Evolutionary conservation across 92 coral and sea anemone species (phyloP).

Genomic region (Anthopleura xanthogrammica): DNA sequence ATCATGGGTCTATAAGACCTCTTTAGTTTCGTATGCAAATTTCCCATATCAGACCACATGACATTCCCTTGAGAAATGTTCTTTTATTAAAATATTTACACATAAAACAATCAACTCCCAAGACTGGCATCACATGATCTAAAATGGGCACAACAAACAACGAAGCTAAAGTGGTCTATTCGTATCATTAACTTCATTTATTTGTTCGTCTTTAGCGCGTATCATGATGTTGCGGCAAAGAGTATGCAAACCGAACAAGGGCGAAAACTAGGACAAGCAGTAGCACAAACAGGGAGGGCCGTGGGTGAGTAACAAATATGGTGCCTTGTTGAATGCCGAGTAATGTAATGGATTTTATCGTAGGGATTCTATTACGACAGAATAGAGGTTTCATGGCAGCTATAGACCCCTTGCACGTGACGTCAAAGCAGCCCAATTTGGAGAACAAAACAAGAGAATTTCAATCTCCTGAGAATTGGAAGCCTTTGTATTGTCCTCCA

Average conservation of each 20-base stretch:
- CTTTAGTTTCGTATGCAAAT: no score
- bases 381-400: no score
- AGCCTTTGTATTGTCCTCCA: not conserved
- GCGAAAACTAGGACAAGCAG: conserved; percentile 81
- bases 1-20: no score
- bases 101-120: no score
- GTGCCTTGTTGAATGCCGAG: not conserved
- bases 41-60: no score
- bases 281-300: conserved; percentile 64
- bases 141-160: not conserved
- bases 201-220: conserved; percentile 35
- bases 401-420: no score
- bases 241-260: conserved; percentile 68
- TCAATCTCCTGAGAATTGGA: no score
- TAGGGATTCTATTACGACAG: not conserved
- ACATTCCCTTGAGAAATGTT: no score
- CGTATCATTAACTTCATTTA: not conserved
- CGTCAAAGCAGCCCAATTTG: no score
- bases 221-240: conserved; percentile 76
- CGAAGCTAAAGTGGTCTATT: not conserved
- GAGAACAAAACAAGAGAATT: no score
- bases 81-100: no score
- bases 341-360: not conserved
- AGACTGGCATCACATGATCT: no score
- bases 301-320: conserved; percentile 45